These are phyloP conservation scores for Griposia aprilina DNA, from an alignment of 2,888 invertebrate genomes.

Conservation along the genomic window DNA sequence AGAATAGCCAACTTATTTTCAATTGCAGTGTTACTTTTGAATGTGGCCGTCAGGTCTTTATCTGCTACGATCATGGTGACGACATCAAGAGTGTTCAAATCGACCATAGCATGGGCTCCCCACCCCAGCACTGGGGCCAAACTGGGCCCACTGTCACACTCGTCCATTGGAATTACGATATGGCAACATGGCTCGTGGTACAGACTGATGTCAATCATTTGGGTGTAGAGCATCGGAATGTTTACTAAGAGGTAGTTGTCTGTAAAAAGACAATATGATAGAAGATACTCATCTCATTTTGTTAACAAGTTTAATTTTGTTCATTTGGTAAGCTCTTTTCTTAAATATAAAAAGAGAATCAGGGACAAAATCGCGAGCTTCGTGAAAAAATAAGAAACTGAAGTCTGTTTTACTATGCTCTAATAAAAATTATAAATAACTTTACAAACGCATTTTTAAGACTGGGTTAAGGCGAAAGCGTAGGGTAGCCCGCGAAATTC, in stretches of 20 bases:
- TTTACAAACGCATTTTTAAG: background rate
- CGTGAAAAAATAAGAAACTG: background rate
- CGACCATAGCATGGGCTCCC: slow-evolving; percentile 90
- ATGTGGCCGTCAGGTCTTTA: slow-evolving; percentile 92
- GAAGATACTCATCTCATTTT: background rate
- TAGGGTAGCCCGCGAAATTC: too few relatives aligned
- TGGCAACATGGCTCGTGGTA: slow-evolving; percentile 96
- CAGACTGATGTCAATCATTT: slow-evolving; percentile 95
- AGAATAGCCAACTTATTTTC: slow-evolving; percentile 95
- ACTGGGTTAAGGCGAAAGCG: background rate
- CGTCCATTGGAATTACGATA: slow-evolving; percentile 92
- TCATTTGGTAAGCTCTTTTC: background rate
- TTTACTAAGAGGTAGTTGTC: slow-evolving; percentile 95
- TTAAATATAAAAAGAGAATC: too few relatives aligned
- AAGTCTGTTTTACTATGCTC: background rate
- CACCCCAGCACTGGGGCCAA: slow-evolving; percentile 92
- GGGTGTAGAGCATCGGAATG: slow-evolving; percentile 95
- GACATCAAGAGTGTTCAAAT: slow-evolving; percentile 93
- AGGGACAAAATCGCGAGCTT: background rate
- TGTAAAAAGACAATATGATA: slow-evolving; percentile 73
- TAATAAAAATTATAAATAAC: background rate
- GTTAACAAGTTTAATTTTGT: background rate
- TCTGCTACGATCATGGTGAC: slow-evolving; percentile 92
- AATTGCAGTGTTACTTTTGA: slow-evolving; percentile 92
- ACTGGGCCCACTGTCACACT: slow-evolving; percentile 90